phyloP scores from a whole-genome alignment of 2,888 invertebrate species.

The Dendrolimus houi region DNA sequence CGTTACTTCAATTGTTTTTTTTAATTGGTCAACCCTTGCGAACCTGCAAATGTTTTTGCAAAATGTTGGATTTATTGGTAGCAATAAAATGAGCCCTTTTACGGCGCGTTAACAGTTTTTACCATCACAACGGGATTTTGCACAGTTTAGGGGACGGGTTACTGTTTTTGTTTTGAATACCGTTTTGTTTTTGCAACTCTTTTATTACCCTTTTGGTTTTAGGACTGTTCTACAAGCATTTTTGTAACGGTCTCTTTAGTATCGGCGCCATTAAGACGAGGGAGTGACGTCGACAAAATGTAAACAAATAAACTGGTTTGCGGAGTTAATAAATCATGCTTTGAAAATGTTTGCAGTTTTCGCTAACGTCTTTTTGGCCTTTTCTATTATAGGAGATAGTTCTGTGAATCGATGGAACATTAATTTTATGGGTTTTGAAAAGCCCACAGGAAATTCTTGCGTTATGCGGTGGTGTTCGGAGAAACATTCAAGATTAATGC shows the following conservation, averaged over 20 bases:
- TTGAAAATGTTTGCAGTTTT: neutral
- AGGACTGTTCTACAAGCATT: neutral
- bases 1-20: neutral
- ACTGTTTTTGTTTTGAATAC: slow-evolving; percentile 25
- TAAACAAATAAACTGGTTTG: slow-evolving; percentile 13
- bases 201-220: slow-evolving; percentile 38
- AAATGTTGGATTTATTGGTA: slow-evolving; percentile 30
- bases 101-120: slow-evolving; percentile 17
- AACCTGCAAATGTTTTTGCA: slow-evolving; percentile 5
- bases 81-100: slow-evolving; percentile 48
- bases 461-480: too few relatives aligned
- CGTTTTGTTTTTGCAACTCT: slow-evolving; percentile 49
- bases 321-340: neutral
- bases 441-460: too few relatives aligned
- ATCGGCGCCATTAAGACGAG: slow-evolving; percentile 24
- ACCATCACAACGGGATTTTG: slow-evolving; percentile 27
- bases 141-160: slow-evolving; percentile 23
- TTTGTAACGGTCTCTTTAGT: slow-evolving; percentile 10
- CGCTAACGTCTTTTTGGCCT: neutral
- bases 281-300: neutral
- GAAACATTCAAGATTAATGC: too few relatives aligned
- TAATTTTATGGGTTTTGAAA: too few relatives aligned
- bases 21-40: neutral
- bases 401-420: too few relatives aligned
- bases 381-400: neutral